A percentile compares a stretch with the other conserved stretches of the same genome.
Conservation (phyloP, 37 sponge, comb jelly and placozoan species). For the Aphrocallistes beatrix region DNA sequence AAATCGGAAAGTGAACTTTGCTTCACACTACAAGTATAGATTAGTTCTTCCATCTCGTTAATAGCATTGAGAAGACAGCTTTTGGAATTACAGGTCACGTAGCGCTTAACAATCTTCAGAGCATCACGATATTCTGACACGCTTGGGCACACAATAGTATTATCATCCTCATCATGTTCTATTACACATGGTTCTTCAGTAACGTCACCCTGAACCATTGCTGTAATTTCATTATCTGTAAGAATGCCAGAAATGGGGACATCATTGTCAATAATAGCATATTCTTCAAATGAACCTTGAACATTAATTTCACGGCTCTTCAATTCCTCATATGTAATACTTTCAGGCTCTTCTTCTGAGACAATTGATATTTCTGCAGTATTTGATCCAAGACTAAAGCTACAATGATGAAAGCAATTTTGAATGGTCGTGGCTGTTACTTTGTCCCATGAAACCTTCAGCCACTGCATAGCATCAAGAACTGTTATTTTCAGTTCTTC, state of each 20-base stretch:
- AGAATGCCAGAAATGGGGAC: not conserved
- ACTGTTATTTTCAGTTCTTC: too few species aligned
- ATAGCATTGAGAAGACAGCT: not conserved
- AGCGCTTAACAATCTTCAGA: not conserved
- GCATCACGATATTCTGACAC: not conserved
- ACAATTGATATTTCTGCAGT: too few species aligned
- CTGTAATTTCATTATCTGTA: not conserved
- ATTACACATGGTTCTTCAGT: not conserved
- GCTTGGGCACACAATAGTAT: not conserved
- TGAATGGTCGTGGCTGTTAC: too few species aligned
- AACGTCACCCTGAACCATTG: not conserved
- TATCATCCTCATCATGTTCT: not conserved
- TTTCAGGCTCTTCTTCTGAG: not conserved
- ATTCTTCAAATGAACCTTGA: too few species aligned
- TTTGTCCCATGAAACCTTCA: too few species aligned
- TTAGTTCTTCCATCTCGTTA: not conserved
- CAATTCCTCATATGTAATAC: not conserved
- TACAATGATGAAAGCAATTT: too few species aligned
- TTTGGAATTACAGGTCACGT: not conserved
- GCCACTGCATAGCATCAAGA: too few species aligned
- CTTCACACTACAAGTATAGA: not conserved
- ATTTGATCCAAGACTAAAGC: too few species aligned
- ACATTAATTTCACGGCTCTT: too few species aligned
- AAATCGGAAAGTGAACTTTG: too few species aligned
- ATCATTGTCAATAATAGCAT: too few species aligned